Percentiles rank a stretch among this genome's conserved stretches.
phyloP scores from a whole-genome alignment of 2,113 vertebrate species.

The Sceloporus undulatus region DNA sequence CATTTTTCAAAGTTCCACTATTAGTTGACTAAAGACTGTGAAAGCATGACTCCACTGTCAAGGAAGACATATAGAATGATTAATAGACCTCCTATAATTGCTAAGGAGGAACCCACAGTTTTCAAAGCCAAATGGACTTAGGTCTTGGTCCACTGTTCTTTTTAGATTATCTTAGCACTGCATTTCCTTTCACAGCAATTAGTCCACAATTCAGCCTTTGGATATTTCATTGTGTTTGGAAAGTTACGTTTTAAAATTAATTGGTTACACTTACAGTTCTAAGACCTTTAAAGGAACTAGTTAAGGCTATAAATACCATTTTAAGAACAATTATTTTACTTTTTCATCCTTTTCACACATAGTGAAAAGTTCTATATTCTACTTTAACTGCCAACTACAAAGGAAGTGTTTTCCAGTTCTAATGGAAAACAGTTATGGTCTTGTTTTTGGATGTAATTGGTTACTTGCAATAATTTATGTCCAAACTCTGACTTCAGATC shows the following conservation, averaged over 20 bases:
- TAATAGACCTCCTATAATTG: not conserved
- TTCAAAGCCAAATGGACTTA: not conserved
- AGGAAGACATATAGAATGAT: not conserved
- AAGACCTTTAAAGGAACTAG: too few relatives aligned
- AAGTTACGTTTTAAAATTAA: not conserved
- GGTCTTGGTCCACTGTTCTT: not conserved
- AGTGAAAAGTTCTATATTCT: too few relatives aligned
- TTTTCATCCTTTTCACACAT: too few relatives aligned
- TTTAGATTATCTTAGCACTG: not conserved
- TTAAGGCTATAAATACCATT: too few relatives aligned
- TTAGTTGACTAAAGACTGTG: not conserved
- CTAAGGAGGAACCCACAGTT: not conserved
- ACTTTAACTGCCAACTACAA: not conserved
- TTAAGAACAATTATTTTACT: too few relatives aligned
- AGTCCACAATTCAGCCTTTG: not conserved
- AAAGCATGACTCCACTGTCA: not conserved
- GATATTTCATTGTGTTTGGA: not conserved
- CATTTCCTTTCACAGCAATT: not conserved
- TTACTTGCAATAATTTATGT: not conserved
- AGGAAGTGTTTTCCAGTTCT: not conserved
- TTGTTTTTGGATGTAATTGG: not conserved
- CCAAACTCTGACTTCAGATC: not conserved
- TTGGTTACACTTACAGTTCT: too few relatives aligned
- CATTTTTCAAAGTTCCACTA: conserved; percentile 11
- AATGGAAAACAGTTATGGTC: not conserved